Evolutionary conservation across 2,888 invertebrate genomes (phyloP).

Genomic region (Trichopria drosophilae): DNA sequence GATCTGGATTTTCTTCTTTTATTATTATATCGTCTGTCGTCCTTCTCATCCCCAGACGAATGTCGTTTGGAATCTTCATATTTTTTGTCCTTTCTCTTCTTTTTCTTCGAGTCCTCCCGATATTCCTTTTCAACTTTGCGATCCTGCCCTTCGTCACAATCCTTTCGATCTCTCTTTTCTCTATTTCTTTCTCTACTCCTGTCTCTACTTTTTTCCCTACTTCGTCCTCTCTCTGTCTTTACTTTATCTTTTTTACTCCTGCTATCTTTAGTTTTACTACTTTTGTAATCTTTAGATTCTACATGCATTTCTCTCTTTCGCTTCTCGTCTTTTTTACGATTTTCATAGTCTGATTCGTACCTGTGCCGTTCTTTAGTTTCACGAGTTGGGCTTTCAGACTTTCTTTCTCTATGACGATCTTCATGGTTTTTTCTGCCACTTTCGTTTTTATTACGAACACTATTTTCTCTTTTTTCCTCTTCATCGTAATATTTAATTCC

Average conservation of each 20-base stretch:
- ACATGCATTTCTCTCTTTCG: constrained; percentile 14
- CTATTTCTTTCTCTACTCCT: constrained; percentile 25
- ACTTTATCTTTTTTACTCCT: constrained; percentile 10
- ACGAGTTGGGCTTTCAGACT: constrained; percentile 16
- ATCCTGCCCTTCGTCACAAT: constrained; percentile 10
- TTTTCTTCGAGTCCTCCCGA: constrained; percentile 15
- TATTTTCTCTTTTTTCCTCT: constrained; percentile 29
- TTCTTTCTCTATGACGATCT: constrained; percentile 11
- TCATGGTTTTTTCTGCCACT: constrained; percentile 5
- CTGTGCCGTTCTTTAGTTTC: constrained; percentile 10
- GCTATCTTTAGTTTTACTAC: constrained; percentile 28
- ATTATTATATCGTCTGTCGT: constrained; percentile 20
- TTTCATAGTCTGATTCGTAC: constrained; percentile 6
- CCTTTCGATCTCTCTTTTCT: constrained; percentile 13
- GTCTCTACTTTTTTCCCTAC: constrained; percentile 14
- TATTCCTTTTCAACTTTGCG: constrained; percentile 18
- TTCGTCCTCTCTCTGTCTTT: constrained; percentile 5
- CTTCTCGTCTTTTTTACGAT: background rate
- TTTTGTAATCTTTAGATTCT: too few species aligned
- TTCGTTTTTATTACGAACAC: constrained; percentile 15
- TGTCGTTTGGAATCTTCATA: constrained; percentile 15
- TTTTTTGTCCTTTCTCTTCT: constrained; percentile 10
- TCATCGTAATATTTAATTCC: constrained; percentile 62
- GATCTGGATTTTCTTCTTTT: constrained; percentile 25
- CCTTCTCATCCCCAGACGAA: constrained; percentile 17